Evolutionary conservation across 2,797 vertebrate species (phyloP), one percentile per base, ranked within the genome.

Genomic region (Philypnodon macrostomus): DNA sequence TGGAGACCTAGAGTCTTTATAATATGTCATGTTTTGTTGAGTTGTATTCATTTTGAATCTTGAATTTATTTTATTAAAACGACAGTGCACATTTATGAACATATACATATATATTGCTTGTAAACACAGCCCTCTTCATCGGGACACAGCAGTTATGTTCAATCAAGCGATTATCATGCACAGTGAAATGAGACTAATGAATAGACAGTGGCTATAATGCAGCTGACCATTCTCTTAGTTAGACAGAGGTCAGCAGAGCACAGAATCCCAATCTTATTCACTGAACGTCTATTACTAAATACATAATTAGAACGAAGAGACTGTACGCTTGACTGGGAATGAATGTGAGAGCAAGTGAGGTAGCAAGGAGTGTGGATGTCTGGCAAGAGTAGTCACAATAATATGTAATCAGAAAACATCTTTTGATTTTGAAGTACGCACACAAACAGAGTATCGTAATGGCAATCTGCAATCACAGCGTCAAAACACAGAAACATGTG

Each of bases 311-410:
- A 36, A 15, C 27, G 30, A 15, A 15, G 29, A 53, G 37, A 50
- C 35, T 18, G 36, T 34, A 19, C 1, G 5, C 38, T 2, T 44
- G 35, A 14, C 21, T 7, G 1, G 24, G 50, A 64, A 71, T 64
- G 36, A 66, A 56, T 58, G 30, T 24, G 41, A 45, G 31, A 36
- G n/a, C n/a, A n/a, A n/a, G n/a, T n/a, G n/a, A n/a, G n/a, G n/a
- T n/a, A n/a, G n/a, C n/a, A n/a, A n/a, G n/a, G n/a, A 47, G 27
- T 7, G n/a, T 7, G 37, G 15, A 6, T 29, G 26, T 29, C 2
- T 9, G 26, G 27, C 27, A 10, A 29, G 27, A 29, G 27, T 10
- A 10, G 9, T 2, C 10, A 4, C 9, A 29, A 29, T 3, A 29
- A 29, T 3, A 3, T 23, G 27, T 29, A 29, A 10, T 29, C 9